Base-by-base conservation (phyloP, 2,113 vertebrate genomes). In the Opisthocomus hoazin region DNA sequence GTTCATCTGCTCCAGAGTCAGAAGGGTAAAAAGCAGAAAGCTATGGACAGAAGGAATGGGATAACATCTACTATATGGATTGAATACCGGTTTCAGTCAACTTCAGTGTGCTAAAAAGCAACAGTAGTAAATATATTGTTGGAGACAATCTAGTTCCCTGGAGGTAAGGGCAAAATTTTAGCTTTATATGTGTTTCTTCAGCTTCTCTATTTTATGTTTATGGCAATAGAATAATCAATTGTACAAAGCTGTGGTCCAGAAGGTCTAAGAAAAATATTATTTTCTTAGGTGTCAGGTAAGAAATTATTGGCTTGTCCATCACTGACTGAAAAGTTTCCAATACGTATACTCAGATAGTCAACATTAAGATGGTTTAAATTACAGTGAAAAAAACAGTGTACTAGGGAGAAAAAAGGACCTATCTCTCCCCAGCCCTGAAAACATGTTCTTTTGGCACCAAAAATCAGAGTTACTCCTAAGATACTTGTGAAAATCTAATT, bases 261-360 rank as follows among this genome's bases (percentile, higher is more conserved):
- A 86, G 5, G 10, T n/a, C 2, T 2, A 63, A 45, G 46, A 30
- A 46, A 81, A 15, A 2, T 5, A 32, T 3, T 3, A 12, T 1
- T 5, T 27, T 48, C 56, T 57, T n/a, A 60, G 12, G 13, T 29
- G 19, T 81, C 12, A 24, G 45, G 11, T 77, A 51, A 63, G n/a
- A 66, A 46, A 32, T 10, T 73, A 27, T 26, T 64, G 4, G 2
- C 20, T 4, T 70, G 17, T 27, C 39, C 18, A 27, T 6, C 1
- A 3, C 17, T 70, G 56, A 66, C 12, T 76, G 57, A 71, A 91
- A 56, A 27, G 13, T 66, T 84, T 80, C 36, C 43, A 64, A 6
- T 34, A 37, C 7, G 5, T 22, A 74, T 41, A 36, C 13, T 71
- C 34, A 80, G 15, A 24, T 8, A 51, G 32, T 41, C 51, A 71